Evolutionary conservation across 2,888 invertebrate species (phyloP).

Genomic region (Synanthedon tipuliformis): DNA sequence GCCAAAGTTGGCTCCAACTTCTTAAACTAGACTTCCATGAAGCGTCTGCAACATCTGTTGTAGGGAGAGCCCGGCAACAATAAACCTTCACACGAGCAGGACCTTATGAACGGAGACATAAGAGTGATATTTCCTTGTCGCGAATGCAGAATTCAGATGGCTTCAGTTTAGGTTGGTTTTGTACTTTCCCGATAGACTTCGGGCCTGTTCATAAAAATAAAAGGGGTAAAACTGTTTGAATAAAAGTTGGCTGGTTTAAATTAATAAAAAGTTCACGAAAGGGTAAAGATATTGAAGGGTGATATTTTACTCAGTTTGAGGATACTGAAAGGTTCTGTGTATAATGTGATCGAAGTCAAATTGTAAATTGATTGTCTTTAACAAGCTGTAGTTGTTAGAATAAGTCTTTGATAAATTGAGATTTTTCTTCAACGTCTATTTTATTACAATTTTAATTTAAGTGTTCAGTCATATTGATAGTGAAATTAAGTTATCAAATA

Average conservation of each 20-base stretch:
- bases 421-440: too few species aligned
- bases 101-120: neutral
- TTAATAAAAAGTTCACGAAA: neutral
- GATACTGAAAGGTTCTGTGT: too few species aligned
- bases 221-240: slow-evolving; percentile 5
- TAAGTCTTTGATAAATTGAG: too few species aligned
- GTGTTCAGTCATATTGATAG: too few species aligned
- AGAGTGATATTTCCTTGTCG: neutral
- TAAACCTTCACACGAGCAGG: neutral
- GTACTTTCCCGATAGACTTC: slow-evolving; percentile 40
- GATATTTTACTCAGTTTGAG: too few species aligned
- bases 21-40: slow-evolving; percentile 29
- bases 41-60: slow-evolving; percentile 59
- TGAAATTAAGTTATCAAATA: too few species aligned
- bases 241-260: neutral
- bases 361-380: too few species aligned
- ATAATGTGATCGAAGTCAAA: too few species aligned
- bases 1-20: slow-evolving; percentile 30
- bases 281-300: neutral
- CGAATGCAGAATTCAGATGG: neutral
- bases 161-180: slow-evolving; percentile 36
- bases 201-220: slow-evolving; percentile 48
- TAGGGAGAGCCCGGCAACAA: slow-evolving; percentile 38
- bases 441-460: too few species aligned
- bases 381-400: too few species aligned